A percentile compares a stretch with the other conserved stretches of the same genome.
Conservation (phyloP, 2,113 vertebrate genomes). For the Xiphophorus hellerii region DNA sequence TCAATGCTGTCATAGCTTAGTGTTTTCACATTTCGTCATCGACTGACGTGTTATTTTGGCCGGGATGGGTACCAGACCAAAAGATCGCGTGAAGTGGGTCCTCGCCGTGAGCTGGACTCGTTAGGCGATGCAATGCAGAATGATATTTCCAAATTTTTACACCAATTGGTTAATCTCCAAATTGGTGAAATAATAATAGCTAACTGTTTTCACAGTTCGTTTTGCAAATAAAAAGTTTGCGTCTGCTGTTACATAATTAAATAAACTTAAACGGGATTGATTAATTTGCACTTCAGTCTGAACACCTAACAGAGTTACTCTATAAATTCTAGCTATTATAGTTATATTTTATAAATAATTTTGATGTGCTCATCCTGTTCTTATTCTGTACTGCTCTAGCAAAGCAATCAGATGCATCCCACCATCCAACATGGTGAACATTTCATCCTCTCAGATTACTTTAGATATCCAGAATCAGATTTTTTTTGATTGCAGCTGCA, state of each 20-base stretch:
- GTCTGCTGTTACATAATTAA: not conserved
- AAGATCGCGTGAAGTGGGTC: conserved; percentile 24
- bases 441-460: too few species aligned
- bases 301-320: not conserved
- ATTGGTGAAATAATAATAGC: not conserved
- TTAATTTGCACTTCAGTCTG: not conserved
- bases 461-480: not conserved
- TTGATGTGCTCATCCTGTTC: not conserved
- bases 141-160: not conserved
- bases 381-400: too few species aligned
- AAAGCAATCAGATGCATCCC: too few species aligned
- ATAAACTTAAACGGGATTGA: not conserved
- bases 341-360: not conserved
- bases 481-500: too few species aligned
- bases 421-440: too few species aligned
- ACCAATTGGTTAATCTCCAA: not conserved
- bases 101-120: not conserved
- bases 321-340: too few species aligned
- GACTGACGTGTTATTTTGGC: conserved; percentile 57
- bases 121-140: not conserved
- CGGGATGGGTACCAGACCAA: conserved; percentile 18
- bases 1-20: conserved; percentile 12
- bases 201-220: too few species aligned
- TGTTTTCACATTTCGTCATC: conserved; percentile 42
- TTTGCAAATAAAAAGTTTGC: too few species aligned